Base-by-base conservation (phyloP, 2,113 vertebrate genomes). In the Scatophagus argus region DNA sequence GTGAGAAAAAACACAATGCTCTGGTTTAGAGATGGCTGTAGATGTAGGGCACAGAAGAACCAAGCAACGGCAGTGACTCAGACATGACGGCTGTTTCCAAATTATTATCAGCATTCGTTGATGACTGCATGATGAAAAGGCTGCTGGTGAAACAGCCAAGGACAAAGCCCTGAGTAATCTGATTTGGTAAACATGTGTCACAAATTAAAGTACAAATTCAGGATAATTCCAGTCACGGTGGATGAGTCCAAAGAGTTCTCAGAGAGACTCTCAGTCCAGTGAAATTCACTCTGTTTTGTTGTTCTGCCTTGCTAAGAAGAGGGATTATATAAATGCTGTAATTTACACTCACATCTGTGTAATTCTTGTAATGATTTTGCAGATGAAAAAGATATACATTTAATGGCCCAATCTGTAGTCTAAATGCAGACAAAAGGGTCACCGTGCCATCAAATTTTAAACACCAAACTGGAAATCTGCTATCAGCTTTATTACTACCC, bases 181-280 rank as follows among this genome's bases (percentile, higher is more conserved):
- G 23, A 77, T 77, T 56, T 65, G 23, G 60, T 59, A 47, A 80
- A 71, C 47, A 79, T 47, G 78, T 70, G 43, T 67, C 78, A 81
- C 61, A 72, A 75, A 81, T 81, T 71, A 62, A 77, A 65, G 38
- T n/a, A 55, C 68, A 77, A 54, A 49, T 55, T 64, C 6, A 31
- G 2, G 19, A 43, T 56, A 49, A 75, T 59, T 62, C 41, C 27
- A 62, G 36, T 56, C 31, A 66, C 32, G 5, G 34, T 44, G 25
- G 25, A 61, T 0, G 36, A 60, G 31, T 49, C 34, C 34, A 77
- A 58, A 41, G 27, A 55, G 21, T 79, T 75, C 64, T 44, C 68
- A 60, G 64, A 39, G 10, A 47, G 2, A 43, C 41, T 44, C 6
- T 32, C 21, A 9, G 9, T 21, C 21, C 23, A 1, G 31, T 58